Conservation (phyloP, 2,888 invertebrate species). For the Aphelenchoides bicaudatus region DNA sequence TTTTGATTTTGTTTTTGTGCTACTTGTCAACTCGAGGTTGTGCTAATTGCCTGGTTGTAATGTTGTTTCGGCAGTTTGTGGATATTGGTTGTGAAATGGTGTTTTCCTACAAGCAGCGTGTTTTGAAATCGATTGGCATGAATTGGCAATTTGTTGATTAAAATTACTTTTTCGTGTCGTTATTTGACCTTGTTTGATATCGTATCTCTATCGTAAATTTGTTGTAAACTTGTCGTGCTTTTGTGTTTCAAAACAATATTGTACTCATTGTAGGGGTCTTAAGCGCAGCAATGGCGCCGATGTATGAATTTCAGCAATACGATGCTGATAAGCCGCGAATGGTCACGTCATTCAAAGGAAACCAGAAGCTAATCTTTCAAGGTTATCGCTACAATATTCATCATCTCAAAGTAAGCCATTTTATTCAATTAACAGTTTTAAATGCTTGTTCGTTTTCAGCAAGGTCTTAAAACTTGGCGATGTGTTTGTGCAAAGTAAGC, state of each 20-base stretch:
- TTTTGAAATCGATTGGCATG: too few relatives aligned
- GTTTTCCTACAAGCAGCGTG: too few relatives aligned
- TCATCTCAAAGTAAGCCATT: conserved; percentile 42
- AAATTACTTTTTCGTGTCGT: too few relatives aligned
- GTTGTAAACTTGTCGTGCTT: too few relatives aligned
- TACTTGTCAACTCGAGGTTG: not conserved
- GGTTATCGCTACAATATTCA: conserved; percentile 60
- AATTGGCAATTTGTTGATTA: too few relatives aligned
- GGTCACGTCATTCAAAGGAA: conserved; percentile 59
- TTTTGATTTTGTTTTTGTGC: not conserved
- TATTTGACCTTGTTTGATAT: too few relatives aligned
- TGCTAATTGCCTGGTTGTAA: not conserved
- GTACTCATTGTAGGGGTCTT: not conserved
- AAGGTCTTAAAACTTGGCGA: conserved; percentile 57
- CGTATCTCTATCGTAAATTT: not conserved
- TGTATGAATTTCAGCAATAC: conserved; percentile 45
- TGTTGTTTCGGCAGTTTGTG: not conserved
- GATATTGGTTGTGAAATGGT: too few relatives aligned
- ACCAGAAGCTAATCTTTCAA: conserved; percentile 58
- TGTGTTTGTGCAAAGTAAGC: conserved; percentile 60
- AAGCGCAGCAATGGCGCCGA: not conserved
- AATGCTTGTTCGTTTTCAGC: conserved; percentile 30
- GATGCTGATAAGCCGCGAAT: conserved; percentile 54
- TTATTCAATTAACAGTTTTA: not conserved
- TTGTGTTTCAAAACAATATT: not conserved